Conservation (phyloP, 2,888 invertebrate genomes). For the Phyto melanocephala region DNA sequence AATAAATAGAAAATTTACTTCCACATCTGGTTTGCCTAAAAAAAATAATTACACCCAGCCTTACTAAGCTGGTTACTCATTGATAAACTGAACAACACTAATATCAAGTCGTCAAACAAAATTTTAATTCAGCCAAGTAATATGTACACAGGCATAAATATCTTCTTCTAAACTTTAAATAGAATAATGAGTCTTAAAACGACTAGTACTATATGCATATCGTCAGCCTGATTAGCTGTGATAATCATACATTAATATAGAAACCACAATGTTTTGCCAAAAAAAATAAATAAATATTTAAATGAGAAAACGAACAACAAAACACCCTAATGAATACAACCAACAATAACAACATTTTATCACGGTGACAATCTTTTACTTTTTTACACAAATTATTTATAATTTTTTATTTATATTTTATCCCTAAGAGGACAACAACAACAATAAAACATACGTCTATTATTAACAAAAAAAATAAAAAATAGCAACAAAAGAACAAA, state of each 20-base stretch:
- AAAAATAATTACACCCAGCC: too few species aligned
- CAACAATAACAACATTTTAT: constrained; percentile 6
- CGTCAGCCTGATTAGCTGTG: constrained; percentile 18
- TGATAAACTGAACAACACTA: background rate
- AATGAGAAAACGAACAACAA: constrained; percentile 14
- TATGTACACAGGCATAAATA: background rate
- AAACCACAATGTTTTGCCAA: constrained; percentile 15
- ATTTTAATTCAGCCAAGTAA: background rate
- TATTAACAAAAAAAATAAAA: background rate
- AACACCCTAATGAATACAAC: background rate
- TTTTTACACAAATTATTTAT: background rate
- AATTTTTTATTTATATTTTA: constrained; percentile 11
- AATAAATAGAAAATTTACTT: too few species aligned
- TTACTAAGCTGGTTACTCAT: background rate
- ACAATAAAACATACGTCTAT: background rate
- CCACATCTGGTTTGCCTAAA: too few species aligned
- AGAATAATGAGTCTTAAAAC: constrained; percentile 7
- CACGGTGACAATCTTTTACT: background rate
- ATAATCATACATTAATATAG: constrained; percentile 33
- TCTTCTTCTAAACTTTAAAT: constrained; percentile 6
- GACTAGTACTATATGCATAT: background rate
- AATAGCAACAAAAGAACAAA: constrained; percentile 44
- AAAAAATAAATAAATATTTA: constrained; percentile 3
- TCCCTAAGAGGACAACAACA: background rate
- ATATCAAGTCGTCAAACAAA: background rate